phyloP scores from a whole-genome alignment of 2,888 invertebrate species.

The Smittia sp. region DNA sequence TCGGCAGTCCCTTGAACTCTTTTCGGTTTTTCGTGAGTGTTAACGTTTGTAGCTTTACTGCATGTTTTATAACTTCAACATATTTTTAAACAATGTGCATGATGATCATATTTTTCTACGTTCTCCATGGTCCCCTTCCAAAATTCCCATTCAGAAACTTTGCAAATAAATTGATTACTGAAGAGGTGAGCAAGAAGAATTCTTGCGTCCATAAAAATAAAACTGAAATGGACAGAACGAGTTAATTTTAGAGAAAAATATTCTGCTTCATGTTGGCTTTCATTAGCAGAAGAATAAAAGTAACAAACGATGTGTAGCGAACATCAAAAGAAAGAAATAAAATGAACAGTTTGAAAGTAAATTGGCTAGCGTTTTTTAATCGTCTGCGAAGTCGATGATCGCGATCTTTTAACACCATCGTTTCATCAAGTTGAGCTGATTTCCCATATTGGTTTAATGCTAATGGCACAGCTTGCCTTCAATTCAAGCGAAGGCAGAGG shows the following conservation, averaged over 20 bases:
- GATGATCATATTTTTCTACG: constrained; percentile 44
- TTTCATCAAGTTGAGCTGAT: too few species aligned
- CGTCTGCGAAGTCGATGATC: too few species aligned
- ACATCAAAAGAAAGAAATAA: neutral
- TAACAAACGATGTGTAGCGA: neutral
- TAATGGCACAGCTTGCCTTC: too few species aligned
- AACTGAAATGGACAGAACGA: neutral
- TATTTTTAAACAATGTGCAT: constrained; percentile 51
- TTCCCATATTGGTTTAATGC: too few species aligned
- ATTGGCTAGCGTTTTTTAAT: neutral
- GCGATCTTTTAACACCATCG: too few species aligned
- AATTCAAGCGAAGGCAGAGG: too few species aligned
- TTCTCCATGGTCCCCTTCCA: neutral
- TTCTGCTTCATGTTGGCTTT: neutral
- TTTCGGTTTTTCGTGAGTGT: constrained; percentile 26
- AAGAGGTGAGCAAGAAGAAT: constrained; percentile 22
- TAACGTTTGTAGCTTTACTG: neutral
- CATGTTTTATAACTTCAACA: neutral
- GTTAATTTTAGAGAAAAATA: neutral
- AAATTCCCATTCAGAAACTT: neutral
- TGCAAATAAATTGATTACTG: too few species aligned
- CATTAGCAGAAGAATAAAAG: neutral
- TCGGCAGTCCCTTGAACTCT: neutral
- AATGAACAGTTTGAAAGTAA: neutral
- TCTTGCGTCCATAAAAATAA: neutral